Percentiles rank a stretch among this genome's conserved stretches.
These are phyloP conservation scores for Pterostichus madidus DNA, from an alignment of 2,888 invertebrate genomes.

Conservation along the genomic window DNA sequence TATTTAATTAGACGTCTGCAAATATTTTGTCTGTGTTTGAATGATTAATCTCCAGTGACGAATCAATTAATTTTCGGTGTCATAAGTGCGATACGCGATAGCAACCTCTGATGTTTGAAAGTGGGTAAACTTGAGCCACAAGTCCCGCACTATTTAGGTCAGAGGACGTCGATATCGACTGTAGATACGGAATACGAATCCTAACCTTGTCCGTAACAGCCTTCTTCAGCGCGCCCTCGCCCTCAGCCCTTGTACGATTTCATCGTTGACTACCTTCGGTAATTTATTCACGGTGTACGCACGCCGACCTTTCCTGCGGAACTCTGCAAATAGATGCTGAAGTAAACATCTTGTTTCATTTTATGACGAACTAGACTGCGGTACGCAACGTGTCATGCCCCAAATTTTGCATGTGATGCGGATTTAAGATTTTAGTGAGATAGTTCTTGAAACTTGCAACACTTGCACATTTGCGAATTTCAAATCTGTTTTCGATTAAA, in stretches of 20 bases:
- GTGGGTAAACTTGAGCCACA: conserved; percentile 47
- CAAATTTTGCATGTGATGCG: conserved; percentile 16
- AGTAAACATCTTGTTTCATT: conserved; percentile 45
- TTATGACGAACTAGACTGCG: conserved; percentile 28
- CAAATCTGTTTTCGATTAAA: no score
- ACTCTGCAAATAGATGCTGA: conserved; percentile 39
- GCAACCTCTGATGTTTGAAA: conserved; percentile 18
- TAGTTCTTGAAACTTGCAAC: neutral
- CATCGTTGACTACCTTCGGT: conserved; percentile 50
- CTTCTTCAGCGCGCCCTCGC: conserved; percentile 18
- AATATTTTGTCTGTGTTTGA: no score
- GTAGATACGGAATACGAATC: conserved; percentile 40
- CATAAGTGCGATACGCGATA: neutral
- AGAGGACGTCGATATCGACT: conserved; percentile 55
- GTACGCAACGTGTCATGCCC: neutral
- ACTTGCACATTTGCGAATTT: neutral
- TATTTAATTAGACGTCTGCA: no score
- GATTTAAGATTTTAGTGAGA: neutral
- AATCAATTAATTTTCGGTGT: conserved; percentile 4
- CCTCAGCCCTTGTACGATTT: conserved; percentile 56
- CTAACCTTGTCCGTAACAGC: conserved; percentile 54
- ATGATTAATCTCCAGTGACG: neutral
- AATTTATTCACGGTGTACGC: conserved; percentile 49
- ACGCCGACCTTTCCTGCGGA: conserved; percentile 21
- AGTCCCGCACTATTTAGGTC: conserved; percentile 52